Conservation (phyloP, 2,888 invertebrate genomes). For the Autographa gamma region DNA sequence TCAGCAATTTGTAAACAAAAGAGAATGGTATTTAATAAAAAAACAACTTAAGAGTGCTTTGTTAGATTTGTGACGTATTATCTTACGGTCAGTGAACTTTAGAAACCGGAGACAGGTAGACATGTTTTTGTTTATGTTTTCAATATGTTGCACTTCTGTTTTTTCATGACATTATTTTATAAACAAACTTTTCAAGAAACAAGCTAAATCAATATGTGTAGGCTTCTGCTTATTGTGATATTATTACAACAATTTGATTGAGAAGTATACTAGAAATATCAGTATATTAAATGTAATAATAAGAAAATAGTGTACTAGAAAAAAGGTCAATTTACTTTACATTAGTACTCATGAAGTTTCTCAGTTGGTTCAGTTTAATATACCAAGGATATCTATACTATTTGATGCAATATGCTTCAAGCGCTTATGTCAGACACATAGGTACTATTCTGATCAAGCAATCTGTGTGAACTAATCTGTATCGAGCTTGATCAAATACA, state of each 20-base stretch:
- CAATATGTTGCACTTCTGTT: neutral
- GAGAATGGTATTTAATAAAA: conserved; percentile 32
- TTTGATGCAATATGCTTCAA: neutral
- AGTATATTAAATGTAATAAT: no score
- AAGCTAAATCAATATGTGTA: neutral
- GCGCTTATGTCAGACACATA: neutral
- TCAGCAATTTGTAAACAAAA: conserved; percentile 54
- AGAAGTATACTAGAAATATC: no score
- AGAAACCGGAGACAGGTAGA: neutral
- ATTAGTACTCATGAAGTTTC: no score
- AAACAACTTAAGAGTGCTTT: conserved; percentile 1
- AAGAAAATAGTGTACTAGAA: no score
- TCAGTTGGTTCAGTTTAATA: neutral
- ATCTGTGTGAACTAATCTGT: conserved; percentile 3
- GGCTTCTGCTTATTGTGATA: no score
- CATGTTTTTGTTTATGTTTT: neutral
- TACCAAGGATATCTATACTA: neutral
- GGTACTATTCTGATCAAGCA: neutral
- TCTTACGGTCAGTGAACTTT: neutral
- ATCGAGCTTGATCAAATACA: neutral
- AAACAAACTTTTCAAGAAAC: neutral
- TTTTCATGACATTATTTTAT: neutral
- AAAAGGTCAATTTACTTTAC: no score
- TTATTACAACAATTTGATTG: no score
- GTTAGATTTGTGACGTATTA: conserved; percentile 20